Evolutionary conservation across 2,113 vertebrate genomes (phyloP).

Genomic region (Cepphus grylle): DNA sequence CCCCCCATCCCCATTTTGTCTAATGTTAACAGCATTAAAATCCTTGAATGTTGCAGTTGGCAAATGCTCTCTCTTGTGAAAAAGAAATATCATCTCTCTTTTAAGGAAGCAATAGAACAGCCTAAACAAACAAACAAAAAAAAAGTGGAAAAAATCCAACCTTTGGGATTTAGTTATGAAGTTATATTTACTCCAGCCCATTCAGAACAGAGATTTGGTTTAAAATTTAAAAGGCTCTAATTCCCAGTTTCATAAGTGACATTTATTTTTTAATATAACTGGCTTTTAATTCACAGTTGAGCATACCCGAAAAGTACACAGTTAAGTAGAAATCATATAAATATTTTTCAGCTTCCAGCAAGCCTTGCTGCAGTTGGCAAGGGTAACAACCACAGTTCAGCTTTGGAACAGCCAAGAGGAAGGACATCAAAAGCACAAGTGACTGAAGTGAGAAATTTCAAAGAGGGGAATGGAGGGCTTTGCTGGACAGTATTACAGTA

Average conservation of each 20-base stretch:
- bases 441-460: not conserved
- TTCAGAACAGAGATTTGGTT: not conserved
- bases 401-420: not conserved
- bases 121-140: not conserved
- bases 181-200: not conserved
- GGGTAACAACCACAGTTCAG: not conserved
- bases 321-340: not conserved
- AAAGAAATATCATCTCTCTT: not conserved
- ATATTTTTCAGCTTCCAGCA: not conserved
- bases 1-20: not conserved
- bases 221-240: constrained; percentile 1
- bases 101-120: not conserved
- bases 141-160: not conserved
- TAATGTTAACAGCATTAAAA: not conserved
- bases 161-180: not conserved
- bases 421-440: not conserved
- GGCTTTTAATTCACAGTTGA: not conserved
- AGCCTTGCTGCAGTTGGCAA: not conserved
- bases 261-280: constrained; percentile 4
- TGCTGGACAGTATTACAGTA: not conserved
- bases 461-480: not conserved
- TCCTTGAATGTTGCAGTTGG: not conserved
- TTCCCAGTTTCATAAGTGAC: constrained; percentile 5
- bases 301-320: not conserved
- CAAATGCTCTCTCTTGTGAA: not conserved